These are phyloP conservation scores for Macrophya alboannulata DNA, from an alignment of 2,888 invertebrate species.

Conservation along the genomic window DNA sequence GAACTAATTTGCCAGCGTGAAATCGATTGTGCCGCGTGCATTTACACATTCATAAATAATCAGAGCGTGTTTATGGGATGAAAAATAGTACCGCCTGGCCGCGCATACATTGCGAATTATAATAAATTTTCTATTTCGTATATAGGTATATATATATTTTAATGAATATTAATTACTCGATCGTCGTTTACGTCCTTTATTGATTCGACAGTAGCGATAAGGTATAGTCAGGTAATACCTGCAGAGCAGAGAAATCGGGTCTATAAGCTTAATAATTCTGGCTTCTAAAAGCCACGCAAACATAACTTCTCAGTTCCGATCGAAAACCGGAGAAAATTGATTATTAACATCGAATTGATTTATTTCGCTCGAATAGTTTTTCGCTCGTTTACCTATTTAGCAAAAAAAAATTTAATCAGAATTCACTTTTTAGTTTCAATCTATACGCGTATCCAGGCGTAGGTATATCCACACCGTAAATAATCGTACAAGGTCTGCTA, in stretches of 20 bases:
- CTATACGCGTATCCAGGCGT: not conserved
- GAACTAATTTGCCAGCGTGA: constrained; percentile 75
- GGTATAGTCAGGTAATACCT: too few species aligned
- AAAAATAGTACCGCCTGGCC: constrained; percentile 67
- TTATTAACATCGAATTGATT: constrained; percentile 19
- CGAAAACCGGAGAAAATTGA: constrained; percentile 4
- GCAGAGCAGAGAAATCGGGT: not conserved
- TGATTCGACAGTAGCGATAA: constrained; percentile 6
- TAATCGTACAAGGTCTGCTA: constrained; percentile 36
- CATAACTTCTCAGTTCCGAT: not conserved
- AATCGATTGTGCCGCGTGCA: constrained; percentile 76
- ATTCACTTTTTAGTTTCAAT: not conserved
- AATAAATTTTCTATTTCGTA: constrained; percentile 69
- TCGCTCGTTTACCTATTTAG: constrained; percentile 14
- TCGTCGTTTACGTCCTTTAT: constrained; percentile 58
- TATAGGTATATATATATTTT: too few species aligned
- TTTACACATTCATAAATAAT: constrained; percentile 76
- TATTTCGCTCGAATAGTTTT: not conserved
- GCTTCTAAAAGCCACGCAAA: not conserved
- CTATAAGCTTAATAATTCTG: not conserved
- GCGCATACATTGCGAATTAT: constrained; percentile 63
- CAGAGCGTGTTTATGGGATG: constrained; percentile 72
- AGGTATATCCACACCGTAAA: not conserved
- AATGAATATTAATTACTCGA: constrained; percentile 63
- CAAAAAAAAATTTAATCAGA: constrained; percentile 6